A percentile compares a stretch with the other conserved stretches of the same genome.
phyloP scores from a whole-genome alignment of 2,113 vertebrate species.

The Macroglossus sobrinus region DNA sequence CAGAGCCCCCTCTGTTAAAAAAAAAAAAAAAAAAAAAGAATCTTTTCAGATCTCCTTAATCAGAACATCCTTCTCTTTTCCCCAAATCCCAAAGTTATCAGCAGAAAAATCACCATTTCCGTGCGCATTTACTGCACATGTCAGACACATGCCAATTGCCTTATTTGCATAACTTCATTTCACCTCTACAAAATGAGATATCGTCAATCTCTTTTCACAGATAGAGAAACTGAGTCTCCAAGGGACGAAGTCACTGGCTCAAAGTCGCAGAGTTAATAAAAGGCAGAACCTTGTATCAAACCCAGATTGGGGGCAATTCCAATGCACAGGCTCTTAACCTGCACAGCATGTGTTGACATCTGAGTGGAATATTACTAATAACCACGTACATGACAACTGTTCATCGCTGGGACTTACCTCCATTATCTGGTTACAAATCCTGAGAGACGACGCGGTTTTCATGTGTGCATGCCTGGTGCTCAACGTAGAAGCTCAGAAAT shows the following conservation, averaged over 20 bases:
- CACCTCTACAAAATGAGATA: background rate
- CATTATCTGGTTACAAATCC: background rate
- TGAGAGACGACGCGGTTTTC: background rate
- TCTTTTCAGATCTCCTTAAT: background rate
- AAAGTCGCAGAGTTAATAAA: background rate
- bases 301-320: background rate
- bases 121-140: background rate
- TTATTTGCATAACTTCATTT: background rate
- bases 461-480: background rate
- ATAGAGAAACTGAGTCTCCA: background rate
- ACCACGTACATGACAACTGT: background rate
- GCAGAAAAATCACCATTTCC: background rate
- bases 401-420: background rate
- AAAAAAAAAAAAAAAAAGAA: too few relatives aligned
- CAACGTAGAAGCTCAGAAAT: slow-evolving; percentile 5
- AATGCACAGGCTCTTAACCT: too few relatives aligned
- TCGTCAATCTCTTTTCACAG: background rate
- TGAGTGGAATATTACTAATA: background rate
- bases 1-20: background rate
- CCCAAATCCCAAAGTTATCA: background rate
- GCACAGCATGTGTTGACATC: background rate
- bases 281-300: background rate
- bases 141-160: background rate
- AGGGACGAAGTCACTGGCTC: background rate
- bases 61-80: background rate